Evolutionary conservation across 2,797 vertebrate species (phyloP).

Genomic region (Microcaecilia unicolor): DNA sequence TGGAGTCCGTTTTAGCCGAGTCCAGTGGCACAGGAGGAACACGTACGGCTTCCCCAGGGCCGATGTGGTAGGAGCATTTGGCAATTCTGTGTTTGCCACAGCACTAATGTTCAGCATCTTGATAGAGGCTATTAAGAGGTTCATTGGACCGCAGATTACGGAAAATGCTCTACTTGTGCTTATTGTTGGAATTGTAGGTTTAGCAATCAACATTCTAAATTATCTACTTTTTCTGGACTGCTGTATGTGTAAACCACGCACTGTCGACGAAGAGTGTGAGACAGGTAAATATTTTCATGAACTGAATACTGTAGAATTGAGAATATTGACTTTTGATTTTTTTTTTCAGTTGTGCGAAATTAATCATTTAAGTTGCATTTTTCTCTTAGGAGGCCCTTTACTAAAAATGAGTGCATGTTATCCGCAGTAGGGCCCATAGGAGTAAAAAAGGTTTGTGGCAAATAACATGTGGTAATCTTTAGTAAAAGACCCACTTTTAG

Average conservation of each 20-base stretch:
- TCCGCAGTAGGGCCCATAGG: too few relatives aligned
- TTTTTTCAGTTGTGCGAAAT: background rate
- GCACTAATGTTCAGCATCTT: conserved; percentile 60
- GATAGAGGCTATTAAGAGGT: conserved; percentile 53
- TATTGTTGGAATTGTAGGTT: conserved; percentile 34
- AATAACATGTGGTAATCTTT: too few relatives aligned
- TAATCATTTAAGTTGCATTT: background rate
- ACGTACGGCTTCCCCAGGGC: conserved; percentile 52
- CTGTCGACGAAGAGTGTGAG: background rate
- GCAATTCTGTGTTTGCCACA: conserved; percentile 53
- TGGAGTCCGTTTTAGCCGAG: conserved; percentile 22
- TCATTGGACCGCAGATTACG: conserved; percentile 47
- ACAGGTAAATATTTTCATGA: conserved; percentile 49
- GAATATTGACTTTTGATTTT: too few relatives aligned
- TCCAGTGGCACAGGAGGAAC: conserved; percentile 36
- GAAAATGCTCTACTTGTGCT: conserved; percentile 41
- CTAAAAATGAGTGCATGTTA: rapidly evolving
- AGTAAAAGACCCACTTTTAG: too few relatives aligned
- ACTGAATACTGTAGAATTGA: too few relatives aligned
- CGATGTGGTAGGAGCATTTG: conserved; percentile 56
- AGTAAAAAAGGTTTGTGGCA: too few relatives aligned
- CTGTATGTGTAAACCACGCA: conserved; percentile 17
- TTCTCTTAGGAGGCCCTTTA: background rate
- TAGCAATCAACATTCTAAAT: conserved; percentile 48
- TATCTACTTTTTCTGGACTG: conserved; percentile 60